Conservation (phyloP, 64 coral and sea anemone species). For the Anthopleura sola region DNA sequence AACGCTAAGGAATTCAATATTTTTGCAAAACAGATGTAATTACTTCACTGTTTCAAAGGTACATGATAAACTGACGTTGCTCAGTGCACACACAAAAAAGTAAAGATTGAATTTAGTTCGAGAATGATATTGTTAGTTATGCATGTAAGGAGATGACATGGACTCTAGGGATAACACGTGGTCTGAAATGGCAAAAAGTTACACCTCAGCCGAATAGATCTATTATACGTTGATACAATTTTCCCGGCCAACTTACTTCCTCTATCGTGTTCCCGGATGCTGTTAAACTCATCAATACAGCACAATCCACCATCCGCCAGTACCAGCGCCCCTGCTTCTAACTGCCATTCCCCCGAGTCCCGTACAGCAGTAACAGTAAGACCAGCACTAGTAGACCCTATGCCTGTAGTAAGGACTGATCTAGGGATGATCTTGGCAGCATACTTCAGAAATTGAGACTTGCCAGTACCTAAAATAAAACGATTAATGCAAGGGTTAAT, state of each 20-base stretch:
- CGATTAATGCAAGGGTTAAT: not conserved
- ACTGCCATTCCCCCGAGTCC: conserved; percentile 93
- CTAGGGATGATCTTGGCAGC: conserved; percentile 86
- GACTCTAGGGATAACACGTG: too few relatives aligned
- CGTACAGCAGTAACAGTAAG: conserved; percentile 87
- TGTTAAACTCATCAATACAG: conserved; percentile 97
- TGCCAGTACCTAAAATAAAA: conserved; percentile 77
- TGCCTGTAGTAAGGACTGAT: conserved; percentile 92
- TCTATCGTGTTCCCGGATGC: conserved; percentile 91
- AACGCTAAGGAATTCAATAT: too few relatives aligned
- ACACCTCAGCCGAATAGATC: too few relatives aligned
- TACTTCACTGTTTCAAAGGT: too few relatives aligned
- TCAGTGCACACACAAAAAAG: too few relatives aligned
- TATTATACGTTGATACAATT: too few relatives aligned
- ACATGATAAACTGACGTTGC: too few relatives aligned
- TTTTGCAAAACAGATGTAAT: too few relatives aligned
- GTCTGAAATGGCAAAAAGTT: too few relatives aligned
- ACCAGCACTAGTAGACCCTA: conserved; percentile 97
- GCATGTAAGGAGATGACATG: too few relatives aligned
- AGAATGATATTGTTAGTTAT: too few relatives aligned
- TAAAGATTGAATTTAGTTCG: too few relatives aligned
- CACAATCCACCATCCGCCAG: conserved; percentile 97
- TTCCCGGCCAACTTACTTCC: conserved; percentile 88
- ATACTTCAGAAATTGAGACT: conserved; percentile 96
- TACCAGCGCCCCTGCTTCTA: conserved; percentile 94